A percentile compares a stretch with the other conserved stretches of the same genome.
phyloP scores from a whole-genome alignment of 2,113 vertebrate genomes.

The Lipophrys pholis region DNA sequence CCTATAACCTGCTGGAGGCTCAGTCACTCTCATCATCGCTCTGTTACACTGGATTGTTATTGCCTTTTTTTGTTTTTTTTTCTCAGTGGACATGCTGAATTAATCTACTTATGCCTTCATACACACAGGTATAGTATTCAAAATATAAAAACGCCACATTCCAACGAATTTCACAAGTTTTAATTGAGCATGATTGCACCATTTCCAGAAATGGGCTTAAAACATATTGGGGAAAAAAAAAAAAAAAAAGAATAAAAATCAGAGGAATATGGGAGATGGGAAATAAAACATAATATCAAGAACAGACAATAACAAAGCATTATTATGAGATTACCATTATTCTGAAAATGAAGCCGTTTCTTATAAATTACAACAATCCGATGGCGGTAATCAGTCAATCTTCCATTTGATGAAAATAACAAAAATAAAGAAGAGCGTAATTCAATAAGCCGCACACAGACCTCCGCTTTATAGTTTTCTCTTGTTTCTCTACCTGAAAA shows the following conservation, averaged over 20 bases:
- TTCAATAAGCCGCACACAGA: conserved; percentile 31
- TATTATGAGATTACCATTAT: conserved; percentile 64
- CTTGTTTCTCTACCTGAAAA: conserved; percentile 59
- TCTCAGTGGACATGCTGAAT: conserved; percentile 69
- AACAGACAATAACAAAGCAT: conserved; percentile 68
- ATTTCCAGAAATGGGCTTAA: conserved; percentile 78
- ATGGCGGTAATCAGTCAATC: conserved; percentile 58
- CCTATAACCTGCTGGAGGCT: neutral
- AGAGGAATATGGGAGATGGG: conserved; percentile 18
- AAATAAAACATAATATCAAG: conserved; percentile 54
- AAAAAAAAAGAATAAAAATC: conserved; percentile 38
- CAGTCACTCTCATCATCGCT: conserved; percentile 38
- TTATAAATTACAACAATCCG: conserved; percentile 69
- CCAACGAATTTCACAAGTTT: conserved; percentile 75
- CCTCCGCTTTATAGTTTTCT: conserved; percentile 40
- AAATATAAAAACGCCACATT: conserved; percentile 81
- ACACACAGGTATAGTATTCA: conserved; percentile 65
- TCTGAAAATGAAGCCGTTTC: conserved; percentile 49
- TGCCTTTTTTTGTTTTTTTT: conserved; percentile 55
- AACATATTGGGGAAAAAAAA: too few species aligned
- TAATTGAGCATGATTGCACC: conserved; percentile 68
- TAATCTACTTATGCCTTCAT: conserved; percentile 49
- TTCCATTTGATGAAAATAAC: conserved; percentile 43
- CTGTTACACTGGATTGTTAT: conserved; percentile 59
- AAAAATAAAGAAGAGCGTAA: too few species aligned